Percentiles rank a stretch among this genome's conserved stretches.
Conservation (phyloP, 2,888 invertebrate genomes). For the Eueremaeus valkanovi region DNA sequence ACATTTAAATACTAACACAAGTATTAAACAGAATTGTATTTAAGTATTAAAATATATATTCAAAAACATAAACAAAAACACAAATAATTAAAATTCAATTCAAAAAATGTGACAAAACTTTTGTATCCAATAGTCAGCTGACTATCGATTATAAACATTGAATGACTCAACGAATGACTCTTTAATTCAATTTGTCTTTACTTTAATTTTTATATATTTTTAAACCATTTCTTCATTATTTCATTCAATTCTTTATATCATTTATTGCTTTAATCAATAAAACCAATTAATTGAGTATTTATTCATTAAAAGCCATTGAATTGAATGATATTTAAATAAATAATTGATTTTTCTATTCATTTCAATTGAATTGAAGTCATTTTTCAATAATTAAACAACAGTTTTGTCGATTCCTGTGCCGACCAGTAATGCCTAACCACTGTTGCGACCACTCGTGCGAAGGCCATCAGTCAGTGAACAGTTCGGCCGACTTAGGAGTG, state of each 20-base stretch:
- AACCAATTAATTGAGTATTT: too few species aligned
- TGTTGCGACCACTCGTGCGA: conserved; percentile 39
- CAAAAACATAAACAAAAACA: not conserved
- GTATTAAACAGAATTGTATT: not conserved
- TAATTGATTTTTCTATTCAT: too few species aligned
- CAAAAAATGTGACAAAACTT: not conserved
- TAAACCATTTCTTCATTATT: not conserved
- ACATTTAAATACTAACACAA: not conserved
- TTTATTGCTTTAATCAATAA: too few species aligned
- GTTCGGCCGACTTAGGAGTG: conserved; percentile 62
- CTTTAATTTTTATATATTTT: not conserved
- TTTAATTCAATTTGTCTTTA: not conserved
- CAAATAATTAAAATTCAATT: too few species aligned
- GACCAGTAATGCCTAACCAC: conserved; percentile 31
- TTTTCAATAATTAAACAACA: not conserved
- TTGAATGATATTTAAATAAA: too few species aligned
- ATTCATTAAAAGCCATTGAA: too few species aligned
- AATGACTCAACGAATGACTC: not conserved
- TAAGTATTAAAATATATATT: not conserved
- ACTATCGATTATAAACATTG: not conserved
- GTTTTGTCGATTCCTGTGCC: not conserved
- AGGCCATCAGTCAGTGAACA: conserved; percentile 35
- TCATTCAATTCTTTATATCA: not conserved
- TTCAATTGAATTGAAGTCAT: too few species aligned
- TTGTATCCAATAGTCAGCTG: not conserved